Conservation (phyloP, 2,113 vertebrate species). For the Cinclus mexicanus region DNA sequence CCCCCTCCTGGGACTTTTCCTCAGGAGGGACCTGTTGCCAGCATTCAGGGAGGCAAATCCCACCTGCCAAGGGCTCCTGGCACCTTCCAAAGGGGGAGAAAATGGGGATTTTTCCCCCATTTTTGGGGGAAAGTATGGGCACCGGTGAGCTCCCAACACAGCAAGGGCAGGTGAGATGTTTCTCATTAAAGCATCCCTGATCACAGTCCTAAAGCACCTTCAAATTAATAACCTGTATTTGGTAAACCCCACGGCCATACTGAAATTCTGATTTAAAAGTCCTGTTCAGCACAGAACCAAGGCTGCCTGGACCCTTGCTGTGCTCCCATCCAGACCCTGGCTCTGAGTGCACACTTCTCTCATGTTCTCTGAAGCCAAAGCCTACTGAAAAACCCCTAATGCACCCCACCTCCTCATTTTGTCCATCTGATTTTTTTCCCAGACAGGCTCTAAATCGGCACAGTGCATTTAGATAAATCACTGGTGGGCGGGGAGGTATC, state of each 20-base stretch:
- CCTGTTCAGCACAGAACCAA: not conserved
- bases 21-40: not conserved
- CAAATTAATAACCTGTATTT: not conserved
- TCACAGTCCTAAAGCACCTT: not conserved
- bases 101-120: fast-evolving
- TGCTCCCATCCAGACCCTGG: not conserved
- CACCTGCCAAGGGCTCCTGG: not conserved
- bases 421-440: not conserved
- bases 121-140: fast-evolving
- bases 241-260: fast-evolving
- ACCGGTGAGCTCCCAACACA: not conserved
- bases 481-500: not conserved
- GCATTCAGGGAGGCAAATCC: not conserved
- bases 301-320: not conserved
- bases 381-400: not conserved
- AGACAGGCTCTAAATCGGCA: not conserved
- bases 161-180: not conserved
- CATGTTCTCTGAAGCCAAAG: not conserved
- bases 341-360: fast-evolving
- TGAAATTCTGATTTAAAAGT: not conserved
- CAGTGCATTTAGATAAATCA: not conserved
- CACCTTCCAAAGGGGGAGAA: not conserved
- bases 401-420: not conserved
- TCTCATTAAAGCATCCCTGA: not conserved
- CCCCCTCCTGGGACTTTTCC: not conserved